Conservation (phyloP, 2,113 vertebrate species). For the Himantopus leucocephalus region DNA sequence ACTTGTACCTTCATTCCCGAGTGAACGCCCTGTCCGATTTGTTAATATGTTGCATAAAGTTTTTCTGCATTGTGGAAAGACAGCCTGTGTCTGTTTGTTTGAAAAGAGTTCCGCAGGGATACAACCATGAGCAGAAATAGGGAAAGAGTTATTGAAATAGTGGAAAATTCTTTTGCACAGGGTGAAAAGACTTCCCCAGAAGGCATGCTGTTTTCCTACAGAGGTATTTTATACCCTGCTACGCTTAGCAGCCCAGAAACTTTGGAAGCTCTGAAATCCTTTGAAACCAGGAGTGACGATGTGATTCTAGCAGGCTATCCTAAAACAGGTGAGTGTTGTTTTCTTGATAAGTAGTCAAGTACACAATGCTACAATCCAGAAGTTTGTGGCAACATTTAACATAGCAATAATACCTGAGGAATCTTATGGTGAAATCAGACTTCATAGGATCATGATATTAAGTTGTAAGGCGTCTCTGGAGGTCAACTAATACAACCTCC, state of each 20-base stretch:
- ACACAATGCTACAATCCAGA: background rate
- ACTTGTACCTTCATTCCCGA: background rate
- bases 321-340: constrained; percentile 73
- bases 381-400: background rate
- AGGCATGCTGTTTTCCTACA: background rate
- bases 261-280: constrained; percentile 35
- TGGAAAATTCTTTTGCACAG: background rate
- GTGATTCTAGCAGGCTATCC: constrained; percentile 76
- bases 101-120: background rate
- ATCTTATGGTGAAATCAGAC: background rate
- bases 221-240: background rate
- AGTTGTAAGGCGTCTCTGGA: background rate
- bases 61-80: background rate
- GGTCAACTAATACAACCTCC: background rate
- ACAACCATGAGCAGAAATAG: constrained; percentile 2
- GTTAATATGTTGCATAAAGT: background rate
- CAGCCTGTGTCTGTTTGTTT: background rate
- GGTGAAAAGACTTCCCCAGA: background rate
- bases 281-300: background rate
- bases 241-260: background rate
- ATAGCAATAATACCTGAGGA: background rate
- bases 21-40: accelerated
- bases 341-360: background rate
- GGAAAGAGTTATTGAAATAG: background rate
- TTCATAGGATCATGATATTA: background rate